phyloP scores from a whole-genome alignment of 2,113 vertebrate genomes.

The Ictalurus furcatus region DNA sequence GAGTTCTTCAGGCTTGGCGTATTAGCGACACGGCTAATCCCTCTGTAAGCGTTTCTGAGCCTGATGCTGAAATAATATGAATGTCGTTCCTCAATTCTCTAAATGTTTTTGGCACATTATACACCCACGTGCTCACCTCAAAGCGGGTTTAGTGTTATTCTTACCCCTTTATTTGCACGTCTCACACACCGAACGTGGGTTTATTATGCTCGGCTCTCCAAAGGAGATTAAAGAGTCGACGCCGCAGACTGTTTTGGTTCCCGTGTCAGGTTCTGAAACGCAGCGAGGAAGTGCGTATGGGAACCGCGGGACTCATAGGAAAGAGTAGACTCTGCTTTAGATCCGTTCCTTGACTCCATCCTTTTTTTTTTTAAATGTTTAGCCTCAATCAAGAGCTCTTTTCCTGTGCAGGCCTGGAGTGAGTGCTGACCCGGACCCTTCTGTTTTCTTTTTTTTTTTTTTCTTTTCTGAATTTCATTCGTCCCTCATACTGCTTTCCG shows the following conservation, averaged over 20 bases:
- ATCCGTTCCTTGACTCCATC: conserved; percentile 15
- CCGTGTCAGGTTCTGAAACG: conserved; percentile 47
- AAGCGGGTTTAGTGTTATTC: conserved; percentile 48
- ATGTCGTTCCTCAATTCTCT: conserved; percentile 14
- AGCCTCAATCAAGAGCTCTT: conserved; percentile 58
- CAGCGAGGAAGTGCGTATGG: conserved; percentile 55
- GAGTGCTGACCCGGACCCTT: conserved; percentile 31
- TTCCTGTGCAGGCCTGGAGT: conserved; percentile 56
- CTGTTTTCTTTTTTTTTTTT: background rate
- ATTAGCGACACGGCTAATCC: background rate
- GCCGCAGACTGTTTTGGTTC: conserved; percentile 51
- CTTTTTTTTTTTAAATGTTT: conserved; percentile 57
- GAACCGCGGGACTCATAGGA: conserved; percentile 51
- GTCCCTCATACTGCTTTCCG: conserved; percentile 49
- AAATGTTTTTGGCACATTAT: background rate
- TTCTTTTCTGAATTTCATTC: conserved; percentile 36
- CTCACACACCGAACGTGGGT: conserved; percentile 48
- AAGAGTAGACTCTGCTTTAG: conserved; percentile 54
- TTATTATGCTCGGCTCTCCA: conserved; percentile 62
- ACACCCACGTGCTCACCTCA: conserved; percentile 14
- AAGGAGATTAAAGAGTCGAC: conserved; percentile 56
- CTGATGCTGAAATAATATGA: conserved; percentile 1
- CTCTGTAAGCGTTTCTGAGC: background rate
- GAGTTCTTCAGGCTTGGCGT: background rate
- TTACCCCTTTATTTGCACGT: conserved; percentile 22